Evolutionary conservation across 2,797 vertebrate genomes (phyloP).

Genomic region (Huso huso): DNA sequence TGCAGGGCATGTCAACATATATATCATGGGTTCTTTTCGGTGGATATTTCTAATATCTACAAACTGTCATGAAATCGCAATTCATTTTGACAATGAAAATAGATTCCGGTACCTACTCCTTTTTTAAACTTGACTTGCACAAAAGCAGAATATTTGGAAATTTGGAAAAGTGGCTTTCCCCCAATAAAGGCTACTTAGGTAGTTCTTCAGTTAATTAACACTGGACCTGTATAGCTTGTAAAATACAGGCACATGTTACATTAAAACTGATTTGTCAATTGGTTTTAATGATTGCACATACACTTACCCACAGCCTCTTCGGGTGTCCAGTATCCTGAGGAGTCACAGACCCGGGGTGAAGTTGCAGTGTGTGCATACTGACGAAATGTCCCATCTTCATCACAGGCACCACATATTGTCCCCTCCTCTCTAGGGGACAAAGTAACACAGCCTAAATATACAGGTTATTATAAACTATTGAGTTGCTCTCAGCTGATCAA

Average conservation of each 20-base stretch:
- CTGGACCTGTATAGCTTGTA: background rate
- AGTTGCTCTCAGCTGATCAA: too few species aligned
- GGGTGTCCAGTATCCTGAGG: conserved; percentile 93
- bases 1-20: too few species aligned
- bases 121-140: too few species aligned
- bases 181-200: too few species aligned
- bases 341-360: conserved; percentile 82
- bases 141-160: too few species aligned
- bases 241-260: background rate
- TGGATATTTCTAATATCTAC: too few species aligned
- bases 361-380: conserved; percentile 79
- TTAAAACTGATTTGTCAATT: conserved; percentile 1
- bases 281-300: background rate
- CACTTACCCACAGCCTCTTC: conserved; percentile 87
- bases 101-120: too few species aligned
- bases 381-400: conserved; percentile 70
- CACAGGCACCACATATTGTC: conserved; percentile 67
- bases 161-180: too few species aligned
- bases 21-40: too few species aligned
- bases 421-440: conserved; percentile 44
- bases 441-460: background rate
- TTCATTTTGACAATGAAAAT: too few species aligned
- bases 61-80: too few species aligned
- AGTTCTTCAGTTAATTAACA: background rate
- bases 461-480: too few species aligned